Percentiles rank a stretch among this genome's conserved stretches.
These are phyloP conservation scores for Pocillopora damicornis DNA, from an alignment of 64 coral and sea anemone species.

Conservation along the genomic window DNA sequence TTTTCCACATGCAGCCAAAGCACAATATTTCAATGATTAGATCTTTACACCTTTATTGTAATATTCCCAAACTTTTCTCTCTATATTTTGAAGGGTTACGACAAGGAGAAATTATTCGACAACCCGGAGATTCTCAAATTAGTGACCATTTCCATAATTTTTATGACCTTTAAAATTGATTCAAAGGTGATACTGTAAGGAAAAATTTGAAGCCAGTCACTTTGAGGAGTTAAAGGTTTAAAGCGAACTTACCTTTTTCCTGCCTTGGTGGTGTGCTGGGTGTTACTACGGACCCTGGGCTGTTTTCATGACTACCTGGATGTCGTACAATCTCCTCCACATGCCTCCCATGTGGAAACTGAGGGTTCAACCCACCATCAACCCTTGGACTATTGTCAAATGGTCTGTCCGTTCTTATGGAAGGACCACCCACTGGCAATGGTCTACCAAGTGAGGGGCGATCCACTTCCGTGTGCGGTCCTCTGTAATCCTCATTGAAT, in stretches of 20 bases:
- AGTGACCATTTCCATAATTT: too few relatives aligned
- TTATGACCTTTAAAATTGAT: too few relatives aligned
- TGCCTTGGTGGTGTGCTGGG: conserved; percentile 38
- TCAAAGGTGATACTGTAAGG: too few relatives aligned
- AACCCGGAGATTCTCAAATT: too few relatives aligned
- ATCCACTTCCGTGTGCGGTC: conserved; percentile 25
- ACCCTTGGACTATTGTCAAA: conserved; percentile 25
- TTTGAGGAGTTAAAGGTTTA: too few relatives aligned
- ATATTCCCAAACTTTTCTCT: too few relatives aligned
- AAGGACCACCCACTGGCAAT: neutral
- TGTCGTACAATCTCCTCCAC: conserved; percentile 31
- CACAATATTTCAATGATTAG: too few relatives aligned
- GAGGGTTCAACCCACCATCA: neutral
- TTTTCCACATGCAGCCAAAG: too few relatives aligned
- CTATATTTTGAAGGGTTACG: too few relatives aligned
- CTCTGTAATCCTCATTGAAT: conserved; percentile 45
- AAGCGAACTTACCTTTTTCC: neutral
- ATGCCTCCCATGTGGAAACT: conserved; percentile 32
- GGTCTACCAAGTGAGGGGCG: neutral
- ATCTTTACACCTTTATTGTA: too few relatives aligned
- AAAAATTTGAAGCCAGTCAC: too few relatives aligned
- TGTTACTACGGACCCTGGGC: neutral
- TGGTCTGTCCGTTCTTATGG: conserved; percentile 19
- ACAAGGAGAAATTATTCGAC: too few relatives aligned
- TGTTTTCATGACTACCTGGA: conserved; percentile 1